Percentiles rank a stretch among this genome's conserved stretches.
phyloP scores from a whole-genome alignment of 2,888 invertebrate species.

The Temnothorax unifasciatus region DNA sequence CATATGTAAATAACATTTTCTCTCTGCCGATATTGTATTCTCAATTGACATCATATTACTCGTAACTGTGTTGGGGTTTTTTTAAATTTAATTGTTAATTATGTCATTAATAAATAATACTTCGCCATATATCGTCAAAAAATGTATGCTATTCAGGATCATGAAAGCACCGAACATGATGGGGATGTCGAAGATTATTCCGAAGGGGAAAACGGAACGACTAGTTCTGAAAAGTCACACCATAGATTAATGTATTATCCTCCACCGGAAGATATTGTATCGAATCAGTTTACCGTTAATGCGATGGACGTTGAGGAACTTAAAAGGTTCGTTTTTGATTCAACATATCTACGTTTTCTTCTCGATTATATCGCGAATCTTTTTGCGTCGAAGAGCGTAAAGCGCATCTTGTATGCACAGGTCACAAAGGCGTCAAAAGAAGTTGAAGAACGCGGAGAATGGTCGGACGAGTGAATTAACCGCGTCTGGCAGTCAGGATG shows the following conservation, averaged over 20 bases:
- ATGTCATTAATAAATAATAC: background rate
- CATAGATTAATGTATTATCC: slow-evolving; percentile 92
- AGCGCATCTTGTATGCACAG: slow-evolving; percentile 61
- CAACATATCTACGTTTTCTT: background rate
- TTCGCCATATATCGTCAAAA: background rate
- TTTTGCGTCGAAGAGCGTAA: background rate
- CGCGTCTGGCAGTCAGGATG: slow-evolving; percentile 89
- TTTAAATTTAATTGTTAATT: slow-evolving; percentile 8
- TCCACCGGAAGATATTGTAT: slow-evolving; percentile 88
- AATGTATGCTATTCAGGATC: slow-evolving; percentile 83
- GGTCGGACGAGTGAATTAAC: slow-evolving; percentile 82
- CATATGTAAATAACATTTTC: slow-evolving; percentile 17
- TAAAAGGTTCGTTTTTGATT: slow-evolving; percentile 87
- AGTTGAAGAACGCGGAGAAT: slow-evolving; percentile 80
- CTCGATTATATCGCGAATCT: background rate
- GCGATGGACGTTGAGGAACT: slow-evolving; percentile 95
- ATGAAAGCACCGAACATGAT: slow-evolving; percentile 93
- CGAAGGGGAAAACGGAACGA: slow-evolving; percentile 89
- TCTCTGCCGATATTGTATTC: background rate
- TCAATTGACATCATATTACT: slow-evolving; percentile 9
- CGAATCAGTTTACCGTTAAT: slow-evolving; percentile 94
- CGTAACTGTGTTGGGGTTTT: slow-evolving; percentile 8
- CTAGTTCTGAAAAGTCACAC: slow-evolving; percentile 90
- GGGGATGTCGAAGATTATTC: slow-evolving; percentile 95
- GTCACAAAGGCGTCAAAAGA: slow-evolving; percentile 83